Conservation (phyloP, 23 tunicate species). For the Aplidium turbinatum region DNA sequence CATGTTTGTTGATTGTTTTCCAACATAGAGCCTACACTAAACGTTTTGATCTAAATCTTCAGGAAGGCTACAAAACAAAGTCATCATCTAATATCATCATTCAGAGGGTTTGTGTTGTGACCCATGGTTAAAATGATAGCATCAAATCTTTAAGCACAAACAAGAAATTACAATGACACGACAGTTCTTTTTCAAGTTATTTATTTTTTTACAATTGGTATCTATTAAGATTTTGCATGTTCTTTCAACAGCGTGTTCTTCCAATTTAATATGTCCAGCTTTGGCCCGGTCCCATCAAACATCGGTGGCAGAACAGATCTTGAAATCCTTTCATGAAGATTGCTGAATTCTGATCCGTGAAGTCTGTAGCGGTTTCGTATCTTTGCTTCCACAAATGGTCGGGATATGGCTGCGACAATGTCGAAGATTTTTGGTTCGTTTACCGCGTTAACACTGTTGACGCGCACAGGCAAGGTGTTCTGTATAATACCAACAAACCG, state of each 20-base stretch:
- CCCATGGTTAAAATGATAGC: no score
- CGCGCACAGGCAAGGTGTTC: slow-evolving; percentile 69
- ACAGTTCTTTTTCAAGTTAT: no score
- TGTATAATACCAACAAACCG: slow-evolving; percentile 61
- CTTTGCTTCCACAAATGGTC: slow-evolving; percentile 80
- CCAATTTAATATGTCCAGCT: slow-evolving; percentile 40
- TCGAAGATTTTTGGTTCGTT: slow-evolving; percentile 71
- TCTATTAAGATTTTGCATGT: no score
- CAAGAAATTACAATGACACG: no score
- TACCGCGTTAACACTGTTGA: slow-evolving; percentile 63
- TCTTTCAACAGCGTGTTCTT: background rate
- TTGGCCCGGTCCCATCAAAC: slow-evolving; percentile 79
- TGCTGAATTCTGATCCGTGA: slow-evolving; percentile 62
- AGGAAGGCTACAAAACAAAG: no score
- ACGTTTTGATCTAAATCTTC: no score
- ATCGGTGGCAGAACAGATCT: slow-evolving; percentile 57
- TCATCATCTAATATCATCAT: no score
- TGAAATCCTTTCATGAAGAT: slow-evolving; percentile 58
- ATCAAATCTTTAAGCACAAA: no score
- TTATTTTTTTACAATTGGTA: no score
- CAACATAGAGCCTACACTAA: no score
- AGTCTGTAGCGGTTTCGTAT: slow-evolving; percentile 53
- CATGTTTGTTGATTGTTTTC: no score
- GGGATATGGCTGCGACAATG: slow-evolving; percentile 59
- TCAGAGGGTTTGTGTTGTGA: no score